Evolutionary conservation across 2,888 invertebrate genomes (phyloP).

Genomic region (Eupithecia inturbata): DNA sequence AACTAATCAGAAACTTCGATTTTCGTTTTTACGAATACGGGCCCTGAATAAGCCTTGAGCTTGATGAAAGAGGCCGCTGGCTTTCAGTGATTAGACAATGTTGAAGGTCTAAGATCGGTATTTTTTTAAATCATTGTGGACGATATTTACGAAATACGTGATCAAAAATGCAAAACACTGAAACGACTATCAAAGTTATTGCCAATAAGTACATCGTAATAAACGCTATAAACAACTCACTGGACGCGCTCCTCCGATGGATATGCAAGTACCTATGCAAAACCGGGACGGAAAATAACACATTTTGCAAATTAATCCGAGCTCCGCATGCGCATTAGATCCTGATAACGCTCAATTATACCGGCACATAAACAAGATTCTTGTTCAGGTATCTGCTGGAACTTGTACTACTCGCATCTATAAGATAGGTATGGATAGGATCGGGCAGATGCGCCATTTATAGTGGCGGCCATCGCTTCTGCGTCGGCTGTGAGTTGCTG

Average conservation of each 20-base stretch:
- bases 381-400: constrained; percentile 17
- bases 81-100: not conserved
- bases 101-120: not conserved
- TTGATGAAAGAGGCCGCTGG: not conserved
- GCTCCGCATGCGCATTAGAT: constrained; percentile 23
- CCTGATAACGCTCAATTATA: constrained; percentile 30
- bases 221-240: not conserved
- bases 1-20: no score
- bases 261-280: constrained; percentile 22
- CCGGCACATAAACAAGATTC: constrained; percentile 29
- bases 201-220: not conserved
- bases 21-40: no score
- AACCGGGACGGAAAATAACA: constrained; percentile 22
- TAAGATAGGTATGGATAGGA: not conserved
- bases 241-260: constrained; percentile 5
- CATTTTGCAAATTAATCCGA: constrained; percentile 29
- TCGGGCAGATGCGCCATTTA: not conserved
- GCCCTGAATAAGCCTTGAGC: not conserved
- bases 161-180: not conserved
- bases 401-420: not conserved
- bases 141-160: not conserved
- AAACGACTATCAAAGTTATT: not conserved
- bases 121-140: not conserved
- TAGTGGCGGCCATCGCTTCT: not conserved
- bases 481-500: not conserved